These are phyloP conservation scores for Ursus arctos DNA, from an alignment of 2,113 vertebrate genomes.

Conservation along the genomic window DNA sequence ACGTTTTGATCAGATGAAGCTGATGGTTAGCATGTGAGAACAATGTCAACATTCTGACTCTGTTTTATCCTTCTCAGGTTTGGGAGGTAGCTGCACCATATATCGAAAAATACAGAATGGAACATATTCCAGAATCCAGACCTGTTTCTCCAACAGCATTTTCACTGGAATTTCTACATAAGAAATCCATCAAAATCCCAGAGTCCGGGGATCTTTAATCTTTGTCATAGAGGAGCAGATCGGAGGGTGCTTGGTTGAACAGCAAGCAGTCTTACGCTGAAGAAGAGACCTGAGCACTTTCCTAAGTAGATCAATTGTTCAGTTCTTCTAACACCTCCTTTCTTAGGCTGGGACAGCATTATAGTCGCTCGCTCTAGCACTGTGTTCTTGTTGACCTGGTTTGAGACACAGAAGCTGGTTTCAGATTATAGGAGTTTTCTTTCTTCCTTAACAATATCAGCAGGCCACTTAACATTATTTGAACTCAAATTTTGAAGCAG, in stretches of 20 bases:
- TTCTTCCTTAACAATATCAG: constrained; percentile 23
- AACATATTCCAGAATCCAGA: constrained; percentile 95
- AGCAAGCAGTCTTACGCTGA: not conserved
- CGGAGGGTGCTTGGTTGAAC: not conserved
- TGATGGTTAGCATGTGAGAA: not conserved
- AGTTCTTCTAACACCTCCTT: not conserved
- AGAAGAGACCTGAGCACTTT: not conserved
- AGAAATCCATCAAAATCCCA: constrained; percentile 74
- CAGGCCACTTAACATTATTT: not conserved
- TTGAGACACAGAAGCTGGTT: not conserved
- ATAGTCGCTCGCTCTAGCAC: not conserved
- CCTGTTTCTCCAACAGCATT: constrained; percentile 97
- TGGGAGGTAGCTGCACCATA: constrained; percentile 97
- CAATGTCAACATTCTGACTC: not conserved
- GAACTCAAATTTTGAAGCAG: constrained; percentile 7
- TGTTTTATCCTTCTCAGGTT: constrained; percentile 88
- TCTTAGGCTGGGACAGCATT: not conserved
- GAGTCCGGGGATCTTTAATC: constrained; percentile 80
- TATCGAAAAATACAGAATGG: constrained; percentile 96
- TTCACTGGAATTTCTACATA: constrained; percentile 90
- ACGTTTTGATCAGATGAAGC: not conserved
- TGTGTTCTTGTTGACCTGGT: not conserved
- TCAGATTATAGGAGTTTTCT: not conserved
- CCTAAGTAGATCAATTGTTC: not conserved
- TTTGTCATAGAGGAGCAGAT: not conserved